Evolutionary conservation across 2,888 invertebrate species (phyloP).

Genomic region (Cephonodes hylas): DNA sequence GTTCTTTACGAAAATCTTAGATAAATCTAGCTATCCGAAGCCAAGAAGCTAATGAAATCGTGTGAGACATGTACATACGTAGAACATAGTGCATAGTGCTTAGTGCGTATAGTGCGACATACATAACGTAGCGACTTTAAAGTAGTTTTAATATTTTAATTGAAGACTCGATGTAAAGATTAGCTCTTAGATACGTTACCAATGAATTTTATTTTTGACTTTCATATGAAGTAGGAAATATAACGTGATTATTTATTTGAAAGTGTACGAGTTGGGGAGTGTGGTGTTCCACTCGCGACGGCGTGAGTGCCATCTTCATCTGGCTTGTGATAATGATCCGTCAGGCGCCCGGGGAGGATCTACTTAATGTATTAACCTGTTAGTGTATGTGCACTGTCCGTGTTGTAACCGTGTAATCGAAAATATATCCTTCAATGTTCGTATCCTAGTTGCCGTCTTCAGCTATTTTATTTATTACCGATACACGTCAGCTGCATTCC

Average conservation of each 20-base stretch:
- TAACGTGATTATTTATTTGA: constrained; percentile 21
- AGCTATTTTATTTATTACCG: constrained; percentile 7
- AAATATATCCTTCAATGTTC: constrained; percentile 4
- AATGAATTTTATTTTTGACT: constrained; percentile 71
- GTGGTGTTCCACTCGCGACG: not conserved
- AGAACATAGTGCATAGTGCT: constrained; percentile 24
- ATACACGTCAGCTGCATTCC: constrained; percentile 15
- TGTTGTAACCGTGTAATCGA: constrained; percentile 5
- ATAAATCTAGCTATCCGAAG: constrained; percentile 73
- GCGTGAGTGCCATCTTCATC: constrained; percentile 7
- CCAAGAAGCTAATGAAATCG: constrained; percentile 73
- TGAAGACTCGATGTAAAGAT: constrained; percentile 62
- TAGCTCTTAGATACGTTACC: constrained; percentile 76
- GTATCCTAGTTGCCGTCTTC: constrained; percentile 9
- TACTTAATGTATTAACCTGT: constrained; percentile 3
- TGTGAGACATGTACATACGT: constrained; percentile 42
- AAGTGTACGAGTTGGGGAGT: constrained; percentile 21
- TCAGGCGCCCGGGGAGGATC: not conserved
- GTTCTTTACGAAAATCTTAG: constrained; percentile 70
- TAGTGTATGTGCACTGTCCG: not conserved
- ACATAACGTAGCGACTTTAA: constrained; percentile 21
- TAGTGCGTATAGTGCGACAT: constrained; percentile 11
- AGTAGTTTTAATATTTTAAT: constrained; percentile 43
- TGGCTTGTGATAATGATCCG: constrained; percentile 1
- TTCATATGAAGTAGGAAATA: constrained; percentile 40